A percentile compares a stretch with the other conserved stretches of the same genome.
Conservation (phyloP, 2,888 invertebrate genomes). For the Dione juno region DNA sequence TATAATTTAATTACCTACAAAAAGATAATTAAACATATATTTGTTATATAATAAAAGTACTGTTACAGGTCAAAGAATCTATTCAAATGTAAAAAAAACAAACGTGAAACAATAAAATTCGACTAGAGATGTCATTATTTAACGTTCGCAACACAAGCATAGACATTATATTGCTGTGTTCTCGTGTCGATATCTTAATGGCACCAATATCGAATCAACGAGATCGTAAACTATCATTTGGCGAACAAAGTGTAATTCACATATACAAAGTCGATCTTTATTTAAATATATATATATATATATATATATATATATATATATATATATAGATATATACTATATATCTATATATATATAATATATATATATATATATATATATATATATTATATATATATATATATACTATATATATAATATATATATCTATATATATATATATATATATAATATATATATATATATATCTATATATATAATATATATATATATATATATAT, state of each 20-base stretch:
- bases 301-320: too few relatives aligned
- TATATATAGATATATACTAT: too few relatives aligned
- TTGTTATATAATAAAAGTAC: neutral
- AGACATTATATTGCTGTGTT: constrained; percentile 15
- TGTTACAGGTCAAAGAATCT: constrained; percentile 19
- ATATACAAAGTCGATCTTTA: neutral
- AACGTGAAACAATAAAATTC: constrained; percentile 1
- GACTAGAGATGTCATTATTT: constrained; percentile 4
- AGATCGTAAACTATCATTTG: constrained; percentile 5
- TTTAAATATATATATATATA: neutral
- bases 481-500: too few relatives aligned
- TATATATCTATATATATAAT: too few relatives aligned
- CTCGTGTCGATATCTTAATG: constrained; percentile 2
- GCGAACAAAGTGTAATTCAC: constrained; percentile 16
- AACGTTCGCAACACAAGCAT: constrained; percentile 13
- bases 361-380: too few relatives aligned
- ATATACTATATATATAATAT: too few relatives aligned
- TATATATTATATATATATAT: too few relatives aligned
- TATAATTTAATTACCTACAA: constrained; percentile 9
- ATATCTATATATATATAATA: too few relatives aligned
- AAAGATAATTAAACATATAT: neutral
- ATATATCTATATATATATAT: too few relatives aligned
- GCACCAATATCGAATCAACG: constrained; percentile 3
- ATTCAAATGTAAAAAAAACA: neutral
- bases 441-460: too few relatives aligned